Base-by-base conservation (phyloP, 1,140 invertebrate genomes). In the Megalopta genalis region DNA sequence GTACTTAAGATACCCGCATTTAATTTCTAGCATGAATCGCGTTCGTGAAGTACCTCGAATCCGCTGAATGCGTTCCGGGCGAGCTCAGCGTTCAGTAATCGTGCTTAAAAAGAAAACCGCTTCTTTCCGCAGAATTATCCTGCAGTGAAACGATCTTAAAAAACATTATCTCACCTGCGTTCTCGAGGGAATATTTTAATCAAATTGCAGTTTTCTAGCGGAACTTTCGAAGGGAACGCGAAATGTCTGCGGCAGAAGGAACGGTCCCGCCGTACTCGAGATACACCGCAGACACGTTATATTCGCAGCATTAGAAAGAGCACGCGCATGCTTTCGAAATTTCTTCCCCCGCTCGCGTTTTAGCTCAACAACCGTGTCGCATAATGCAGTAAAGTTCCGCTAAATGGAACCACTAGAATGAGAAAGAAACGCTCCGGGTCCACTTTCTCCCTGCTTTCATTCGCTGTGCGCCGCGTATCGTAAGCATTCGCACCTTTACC, bases 331-430 rank as follows among this genome's bases (percentile, higher is more conserved):
- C 83, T 74, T 85, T 82, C 77, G 64, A 72, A 85, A 85, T 59
- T 82, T 46, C 76, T 21, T 21, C 63, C 27, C 42, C 65, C 72
- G 62, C 54, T 81, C 42, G 82, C 77, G 25, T 87, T 87, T 87
- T 84, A 86, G 84, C 84, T 87, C 59, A 84, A 87, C 81, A 60
- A 73, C 63, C 68, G 81, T n/a, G 75, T 64, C 84, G 82, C 66
- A 86, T 86, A 86, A 87, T 86, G 75, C 81, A 39, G 81, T 81
- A 84, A 87, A 82, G 85, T 86, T 85, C 63, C 68, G 84, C 78
- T 86, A 86, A 87, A 86, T 87, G 85, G 85, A 87, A 86, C 81
- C 85, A 86, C 72, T 87, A 87, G 81, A 86, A 66, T 60, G 70
- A 83, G 84, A 87, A 87, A 84, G 85, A 81, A 87, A 87, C 23